A percentile compares a stretch with the other conserved stretches of the same genome.
Evolutionary conservation across 2,888 invertebrate genomes (phyloP).

Genomic region (Drosophila nigricruria): DNA sequence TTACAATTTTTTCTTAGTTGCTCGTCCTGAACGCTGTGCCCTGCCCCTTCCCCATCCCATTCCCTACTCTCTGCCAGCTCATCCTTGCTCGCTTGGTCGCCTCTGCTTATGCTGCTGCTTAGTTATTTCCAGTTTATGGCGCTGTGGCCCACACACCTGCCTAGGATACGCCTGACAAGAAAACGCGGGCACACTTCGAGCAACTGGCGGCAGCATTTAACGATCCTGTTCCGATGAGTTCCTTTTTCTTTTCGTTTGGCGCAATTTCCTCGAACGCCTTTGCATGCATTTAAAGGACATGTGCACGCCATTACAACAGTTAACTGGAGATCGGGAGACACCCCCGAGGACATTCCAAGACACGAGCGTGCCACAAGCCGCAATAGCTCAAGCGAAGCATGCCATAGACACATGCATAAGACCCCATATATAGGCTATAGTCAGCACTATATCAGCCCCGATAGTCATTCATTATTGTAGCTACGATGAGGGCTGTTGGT

Average conservation of each 20-base stretch:
- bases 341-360: constrained; percentile 73
- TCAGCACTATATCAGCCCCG: constrained; percentile 42
- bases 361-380: constrained; percentile 75
- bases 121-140: constrained; percentile 70
- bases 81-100: constrained; percentile 59
- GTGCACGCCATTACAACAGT: constrained; percentile 67
- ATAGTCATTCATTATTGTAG: constrained; percentile 65
- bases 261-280: constrained; percentile 67
- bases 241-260: constrained; percentile 60
- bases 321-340: constrained; percentile 32
- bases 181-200: constrained; percentile 73
- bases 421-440: constrained; percentile 16
- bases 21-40: constrained; percentile 39
- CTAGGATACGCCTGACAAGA: constrained; percentile 69
- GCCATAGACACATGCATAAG: constrained; percentile 29
- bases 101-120: constrained; percentile 36
- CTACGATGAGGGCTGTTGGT: constrained; percentile 69
- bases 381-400: constrained; percentile 59
- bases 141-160: constrained; percentile 67
- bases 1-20: constrained; percentile 36
- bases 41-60: background rate
- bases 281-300: constrained; percentile 70
- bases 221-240: constrained; percentile 54
- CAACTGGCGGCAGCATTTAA: constrained; percentile 58
- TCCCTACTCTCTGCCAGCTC: background rate